Conservation (phyloP, 64 coral and sea anemone genomes). For the Catalaphyllia jardinei region DNA sequence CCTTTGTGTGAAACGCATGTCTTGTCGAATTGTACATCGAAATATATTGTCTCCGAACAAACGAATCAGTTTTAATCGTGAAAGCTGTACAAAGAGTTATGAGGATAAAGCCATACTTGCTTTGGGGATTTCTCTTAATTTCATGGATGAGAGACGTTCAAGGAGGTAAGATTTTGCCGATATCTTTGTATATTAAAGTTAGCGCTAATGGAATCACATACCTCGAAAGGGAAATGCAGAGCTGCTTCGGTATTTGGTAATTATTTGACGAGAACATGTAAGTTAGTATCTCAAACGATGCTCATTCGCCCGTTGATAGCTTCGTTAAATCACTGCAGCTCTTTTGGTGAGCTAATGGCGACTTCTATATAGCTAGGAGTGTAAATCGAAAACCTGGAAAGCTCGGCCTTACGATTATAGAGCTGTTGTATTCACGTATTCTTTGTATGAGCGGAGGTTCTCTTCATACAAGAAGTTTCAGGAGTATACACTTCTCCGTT, state of each 20-base stretch:
- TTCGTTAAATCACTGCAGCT: not conserved
- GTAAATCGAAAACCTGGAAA: not conserved
- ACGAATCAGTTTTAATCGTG: not conserved
- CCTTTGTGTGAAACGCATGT: constrained; percentile 22
- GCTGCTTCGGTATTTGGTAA: constrained; percentile 4
- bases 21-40: constrained; percentile 17
- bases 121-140: constrained; percentile 20
- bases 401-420: too few species aligned
- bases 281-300: not conserved
- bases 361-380: not conserved
- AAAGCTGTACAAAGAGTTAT: constrained; percentile 10
- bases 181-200: not conserved
- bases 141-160: not conserved
- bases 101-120: not conserved
- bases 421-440: too few species aligned
- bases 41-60: constrained; percentile 2
- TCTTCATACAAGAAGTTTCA: too few species aligned
- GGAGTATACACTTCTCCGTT: too few species aligned
- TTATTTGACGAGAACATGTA: not conserved
- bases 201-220: not conserved
- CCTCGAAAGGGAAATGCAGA: not conserved
- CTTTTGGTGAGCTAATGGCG: not conserved
- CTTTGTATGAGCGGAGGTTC: too few species aligned
- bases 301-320: not conserved
- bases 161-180: not conserved